phyloP scores from a whole-genome alignment of 2,113 vertebrate genomes.

The Tylochromis polylepis region DNA sequence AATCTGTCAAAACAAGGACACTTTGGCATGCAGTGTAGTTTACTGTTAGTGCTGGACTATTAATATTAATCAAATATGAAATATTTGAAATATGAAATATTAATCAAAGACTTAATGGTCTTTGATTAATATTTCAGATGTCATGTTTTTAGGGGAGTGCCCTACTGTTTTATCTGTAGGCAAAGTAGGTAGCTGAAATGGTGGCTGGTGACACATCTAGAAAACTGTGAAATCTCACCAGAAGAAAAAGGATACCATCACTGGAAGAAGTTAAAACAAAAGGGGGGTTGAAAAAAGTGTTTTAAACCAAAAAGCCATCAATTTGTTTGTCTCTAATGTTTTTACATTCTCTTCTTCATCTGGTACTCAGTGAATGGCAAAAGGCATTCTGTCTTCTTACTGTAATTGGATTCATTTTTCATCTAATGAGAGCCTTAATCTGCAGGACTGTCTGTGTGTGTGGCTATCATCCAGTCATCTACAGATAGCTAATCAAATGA shows the following conservation, averaged over 20 bases:
- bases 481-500: background rate
- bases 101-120: too few species aligned
- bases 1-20: background rate
- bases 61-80: too few species aligned
- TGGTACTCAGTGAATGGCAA: background rate
- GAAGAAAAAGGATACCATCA: background rate
- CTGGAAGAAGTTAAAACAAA: background rate
- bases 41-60: background rate
- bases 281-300: background rate
- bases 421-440: background rate
- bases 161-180: background rate
- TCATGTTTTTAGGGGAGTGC: background rate
- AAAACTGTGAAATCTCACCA: background rate
- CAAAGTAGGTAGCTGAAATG: background rate
- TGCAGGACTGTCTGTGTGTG: background rate
- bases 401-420: background rate
- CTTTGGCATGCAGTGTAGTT: background rate
- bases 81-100: too few species aligned
- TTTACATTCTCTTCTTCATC: background rate
- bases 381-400: background rate
- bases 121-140: background rate
- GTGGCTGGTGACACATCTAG: background rate
- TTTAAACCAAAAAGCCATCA: background rate
- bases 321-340: background rate
- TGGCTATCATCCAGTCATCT: background rate